Conservation (phyloP, 2,888 invertebrate species). For the Heliconius aoede region DNA sequence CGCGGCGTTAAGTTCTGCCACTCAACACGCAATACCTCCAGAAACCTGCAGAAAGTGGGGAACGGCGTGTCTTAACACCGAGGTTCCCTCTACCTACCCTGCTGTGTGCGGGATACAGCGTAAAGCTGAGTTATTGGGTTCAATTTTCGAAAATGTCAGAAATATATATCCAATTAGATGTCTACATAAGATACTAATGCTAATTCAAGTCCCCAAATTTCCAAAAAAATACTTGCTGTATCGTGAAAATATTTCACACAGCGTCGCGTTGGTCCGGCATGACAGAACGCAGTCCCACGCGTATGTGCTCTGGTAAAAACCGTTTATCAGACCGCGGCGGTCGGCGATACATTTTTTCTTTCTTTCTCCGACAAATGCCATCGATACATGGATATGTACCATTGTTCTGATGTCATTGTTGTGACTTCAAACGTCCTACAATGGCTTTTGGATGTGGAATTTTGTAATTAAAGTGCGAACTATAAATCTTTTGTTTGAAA, state of each 20-base stretch:
- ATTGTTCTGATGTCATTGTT: constrained; percentile 73
- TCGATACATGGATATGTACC: constrained; percentile 69
- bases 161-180: neutral
- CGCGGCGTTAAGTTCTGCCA: too few species aligned
- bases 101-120: too few species aligned
- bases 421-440: constrained; percentile 59
- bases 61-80: too few species aligned
- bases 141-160: neutral
- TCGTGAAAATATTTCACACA: constrained; percentile 30
- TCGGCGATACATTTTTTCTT: constrained; percentile 64
- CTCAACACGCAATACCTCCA: too few species aligned
- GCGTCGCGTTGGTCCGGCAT: constrained; percentile 34
- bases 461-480: neutral
- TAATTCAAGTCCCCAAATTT: neutral
- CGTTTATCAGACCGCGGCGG: constrained; percentile 57
- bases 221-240: neutral
- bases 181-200: neutral
- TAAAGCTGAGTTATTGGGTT: too few species aligned
- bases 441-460: constrained; percentile 40
- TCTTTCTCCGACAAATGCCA: constrained; percentile 74
- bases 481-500: neutral
- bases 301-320: constrained; percentile 52
- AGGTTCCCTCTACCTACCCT: too few species aligned
- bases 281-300: constrained; percentile 52
- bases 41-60: too few species aligned